A percentile compares a stretch with the other conserved stretches of the same genome.
Evolutionary conservation across 2,888 invertebrate species (phyloP).

Genomic region (Kuschelorhynchus macadamiae): DNA sequence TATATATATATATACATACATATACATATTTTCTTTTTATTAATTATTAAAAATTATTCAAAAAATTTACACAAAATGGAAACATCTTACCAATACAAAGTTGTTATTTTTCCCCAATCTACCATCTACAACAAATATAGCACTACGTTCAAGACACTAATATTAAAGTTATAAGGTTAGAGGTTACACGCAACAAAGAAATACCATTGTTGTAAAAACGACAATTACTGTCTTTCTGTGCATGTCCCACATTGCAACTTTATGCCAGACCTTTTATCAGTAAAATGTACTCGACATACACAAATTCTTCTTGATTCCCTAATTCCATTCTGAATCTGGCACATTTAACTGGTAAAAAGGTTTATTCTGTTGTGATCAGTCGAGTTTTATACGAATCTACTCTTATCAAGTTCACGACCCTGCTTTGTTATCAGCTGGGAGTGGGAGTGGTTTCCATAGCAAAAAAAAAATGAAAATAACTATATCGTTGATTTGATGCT

Average conservation of each 20-base stretch:
- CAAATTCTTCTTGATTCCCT: slow-evolving; percentile 25
- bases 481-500: no score
- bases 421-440: slow-evolving; percentile 9
- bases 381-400: slow-evolving; percentile 20
- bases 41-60: no score
- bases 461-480: slow-evolving; percentile 1
- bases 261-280: slow-evolving; percentile 38
- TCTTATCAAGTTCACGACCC: slow-evolving; percentile 42
- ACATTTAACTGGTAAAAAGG: slow-evolving; percentile 31
- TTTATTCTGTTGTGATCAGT: background rate
- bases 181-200: slow-evolving; percentile 22
- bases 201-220: slow-evolving; percentile 2
- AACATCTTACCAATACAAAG: no score
- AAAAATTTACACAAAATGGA: no score
- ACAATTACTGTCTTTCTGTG: background rate
- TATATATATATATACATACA: no score
- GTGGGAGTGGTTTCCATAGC: slow-evolving; percentile 18
- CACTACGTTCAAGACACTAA: no score
- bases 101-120: no score
- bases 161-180: no score
- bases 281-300: slow-evolving; percentile 37
- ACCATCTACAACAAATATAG: no score
- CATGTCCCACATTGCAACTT: background rate
- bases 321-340: slow-evolving; percentile 27
- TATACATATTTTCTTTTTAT: no score